Evolutionary conservation across 2,888 invertebrate species (phyloP).

Genomic region (Volucella bombylans): DNA sequence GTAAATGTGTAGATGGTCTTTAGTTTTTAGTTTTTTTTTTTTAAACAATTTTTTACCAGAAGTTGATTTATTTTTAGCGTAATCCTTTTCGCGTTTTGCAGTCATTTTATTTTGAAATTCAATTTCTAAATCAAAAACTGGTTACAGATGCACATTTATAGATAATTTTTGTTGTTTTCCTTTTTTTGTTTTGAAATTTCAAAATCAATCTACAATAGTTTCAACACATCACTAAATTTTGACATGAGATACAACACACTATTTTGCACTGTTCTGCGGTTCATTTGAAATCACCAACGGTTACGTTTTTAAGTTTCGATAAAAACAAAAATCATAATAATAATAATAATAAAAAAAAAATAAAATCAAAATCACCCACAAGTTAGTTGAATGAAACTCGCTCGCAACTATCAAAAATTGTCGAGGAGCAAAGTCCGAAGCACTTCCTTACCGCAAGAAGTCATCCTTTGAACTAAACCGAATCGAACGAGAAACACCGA

Average conservation of each 20-base stretch:
- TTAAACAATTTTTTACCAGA: slow-evolving; percentile 77
- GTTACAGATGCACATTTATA: slow-evolving; percentile 47
- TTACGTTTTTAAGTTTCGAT: slow-evolving; percentile 51
- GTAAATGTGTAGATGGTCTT: slow-evolving; percentile 18
- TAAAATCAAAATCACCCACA: slow-evolving; percentile 51
- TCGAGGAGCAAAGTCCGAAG: slow-evolving; percentile 65
- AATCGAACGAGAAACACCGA: slow-evolving; percentile 52
- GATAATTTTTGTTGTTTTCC: slow-evolving; percentile 17
- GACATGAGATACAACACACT: slow-evolving; percentile 5
- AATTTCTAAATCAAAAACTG: slow-evolving; percentile 50
- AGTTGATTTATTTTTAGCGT: slow-evolving; percentile 80
- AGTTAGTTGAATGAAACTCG: slow-evolving; percentile 51
- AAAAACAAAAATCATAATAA: slow-evolving; percentile 24
- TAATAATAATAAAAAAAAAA: slow-evolving; percentile 39
- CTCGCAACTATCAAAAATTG: slow-evolving; percentile 42
- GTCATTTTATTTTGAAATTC: slow-evolving; percentile 79
- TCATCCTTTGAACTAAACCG: slow-evolving; percentile 75
- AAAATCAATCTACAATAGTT: too few species aligned
- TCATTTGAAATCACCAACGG: slow-evolving; percentile 48
- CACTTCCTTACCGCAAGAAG: slow-evolving; percentile 74
- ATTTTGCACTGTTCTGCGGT: neutral
- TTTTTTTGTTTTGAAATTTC: slow-evolving; percentile 18
- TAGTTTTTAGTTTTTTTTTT: slow-evolving; percentile 32
- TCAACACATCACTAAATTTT: too few species aligned
- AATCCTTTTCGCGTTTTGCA: slow-evolving; percentile 82